Evolutionary conservation across 2,797 vertebrate genomes (phyloP), one percentile per base, ranked within the genome.

Genomic region (Pseudochromis fuscus): DNA sequence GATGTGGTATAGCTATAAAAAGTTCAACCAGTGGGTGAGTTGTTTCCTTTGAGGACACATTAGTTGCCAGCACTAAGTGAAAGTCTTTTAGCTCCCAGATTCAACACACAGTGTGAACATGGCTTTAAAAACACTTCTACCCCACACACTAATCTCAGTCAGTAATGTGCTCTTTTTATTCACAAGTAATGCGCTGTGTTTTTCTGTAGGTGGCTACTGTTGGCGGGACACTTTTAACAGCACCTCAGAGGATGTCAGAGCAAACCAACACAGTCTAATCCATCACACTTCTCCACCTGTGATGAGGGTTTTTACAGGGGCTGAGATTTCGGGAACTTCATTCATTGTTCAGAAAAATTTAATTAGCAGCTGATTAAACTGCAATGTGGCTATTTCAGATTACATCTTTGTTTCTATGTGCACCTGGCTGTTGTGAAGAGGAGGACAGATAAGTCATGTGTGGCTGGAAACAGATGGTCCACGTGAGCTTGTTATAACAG

Each of bases 401-500:
- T 11, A 11, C 24, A 10, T 28, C 16, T 46, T 59, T 18, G 24
- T 53, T 50, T 62, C 31, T 45, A 9, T 51, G 12, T 28, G 12
- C 0, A 53, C 6, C 12, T 48, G n/a, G 2, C 16, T 74, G 24
- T 51, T 49, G 7, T 51, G 28, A 2, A 60, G 56, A 27, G 7
- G 16, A 33, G 8, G 23, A 16, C 27, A 23, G 16, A 63, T 56
- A 38, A 40, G 50, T 70, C 58, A 35, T 10, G 12, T 75, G 62
- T 50, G 45, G 28, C 28, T 60, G 48, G 49, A 51, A n/a, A 15
- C 46, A 63, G 56, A 42, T 57, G 30, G 11, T 66, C 18, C 53
- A 38, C n/a, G 45, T 25, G 30, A 51, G 31, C 49, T 62, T 35
- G 25, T n/a, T 61, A 37, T 48, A 72, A 68, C 18, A 38, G 31